A percentile compares a stretch with the other conserved stretches of the same genome.
Conservation (phyloP, 2,113 vertebrate genomes). For the Pituophis catenifer region DNA sequence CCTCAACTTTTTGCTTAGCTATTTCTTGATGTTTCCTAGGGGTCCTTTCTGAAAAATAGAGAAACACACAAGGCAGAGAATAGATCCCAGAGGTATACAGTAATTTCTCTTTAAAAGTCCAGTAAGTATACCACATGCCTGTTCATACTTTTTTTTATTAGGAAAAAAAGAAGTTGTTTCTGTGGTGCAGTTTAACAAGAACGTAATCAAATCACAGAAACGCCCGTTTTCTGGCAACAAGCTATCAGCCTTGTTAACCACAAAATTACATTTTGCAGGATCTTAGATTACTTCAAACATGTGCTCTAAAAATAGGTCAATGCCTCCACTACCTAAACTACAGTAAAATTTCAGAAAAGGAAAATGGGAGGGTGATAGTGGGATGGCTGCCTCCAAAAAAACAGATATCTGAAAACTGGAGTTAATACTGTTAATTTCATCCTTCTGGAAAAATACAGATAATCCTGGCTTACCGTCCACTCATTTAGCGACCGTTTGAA, state of each 20-base stretch:
- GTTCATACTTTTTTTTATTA: neutral
- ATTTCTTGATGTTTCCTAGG: constrained; percentile 5
- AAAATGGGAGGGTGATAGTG: neutral
- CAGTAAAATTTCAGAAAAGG: neutral
- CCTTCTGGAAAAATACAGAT: neutral
- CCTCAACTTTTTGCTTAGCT: neutral
- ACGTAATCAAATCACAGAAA: neutral
- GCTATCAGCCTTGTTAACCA: constrained; percentile 9
- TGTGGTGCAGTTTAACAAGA: neutral
- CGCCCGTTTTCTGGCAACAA: constrained; percentile 31
- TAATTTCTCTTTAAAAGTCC: constrained; percentile 38
- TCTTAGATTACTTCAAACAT: neutral
- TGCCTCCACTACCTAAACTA: neutral
- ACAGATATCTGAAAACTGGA: neutral
- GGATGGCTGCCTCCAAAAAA: neutral
- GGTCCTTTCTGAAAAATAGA: constrained; percentile 9
- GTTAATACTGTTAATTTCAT: neutral
- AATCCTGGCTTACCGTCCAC: neutral
- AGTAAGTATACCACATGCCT: constrained; percentile 2
- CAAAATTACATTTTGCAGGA: constrained; percentile 10
- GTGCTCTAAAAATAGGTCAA: neutral
- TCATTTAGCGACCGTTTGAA: neutral
- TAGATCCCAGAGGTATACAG: constrained; percentile 16
- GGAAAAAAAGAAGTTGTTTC: neutral
- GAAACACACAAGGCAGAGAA: constrained; percentile 25